These are phyloP conservation scores for Erebia epiphron DNA, from an alignment of 2,888 invertebrate species.

Conservation along the genomic window DNA sequence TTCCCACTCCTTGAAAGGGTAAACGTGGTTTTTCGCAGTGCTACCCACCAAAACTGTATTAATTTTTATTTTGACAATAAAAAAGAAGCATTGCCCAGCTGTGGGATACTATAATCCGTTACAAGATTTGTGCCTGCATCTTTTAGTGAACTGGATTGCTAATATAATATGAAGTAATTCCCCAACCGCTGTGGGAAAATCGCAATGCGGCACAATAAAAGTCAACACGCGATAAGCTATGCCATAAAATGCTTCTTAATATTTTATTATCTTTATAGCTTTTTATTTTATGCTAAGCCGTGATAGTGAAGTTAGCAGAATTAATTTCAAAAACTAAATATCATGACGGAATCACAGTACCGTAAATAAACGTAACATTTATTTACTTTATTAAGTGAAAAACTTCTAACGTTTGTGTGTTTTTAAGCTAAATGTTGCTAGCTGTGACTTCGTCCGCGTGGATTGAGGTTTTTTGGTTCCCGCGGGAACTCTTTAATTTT, in stretches of 20 bases:
- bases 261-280: constrained; percentile 15
- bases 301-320: not conserved
- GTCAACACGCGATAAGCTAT: constrained; percentile 21
- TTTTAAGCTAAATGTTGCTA: no score
- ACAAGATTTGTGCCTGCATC: not conserved
- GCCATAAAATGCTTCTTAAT: constrained; percentile 8
- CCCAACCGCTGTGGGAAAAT: constrained; percentile 1
- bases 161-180: constrained; percentile 4
- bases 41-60: no score
- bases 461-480: no score
- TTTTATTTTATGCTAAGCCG: not conserved
- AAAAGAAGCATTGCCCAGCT: not conserved
- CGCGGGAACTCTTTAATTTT: no score
- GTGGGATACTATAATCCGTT: not conserved
- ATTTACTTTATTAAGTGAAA: no score
- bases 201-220: constrained; percentile 26
- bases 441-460: no score
- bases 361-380: no score
- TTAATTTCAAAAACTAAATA: not conserved
- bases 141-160: not conserved
- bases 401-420: no score
- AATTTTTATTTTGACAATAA: no score
- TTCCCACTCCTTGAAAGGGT: no score
- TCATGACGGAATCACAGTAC: no score
- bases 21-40: no score